These are phyloP conservation scores for Abscondita cerata DNA, from an alignment of 2,888 invertebrate species.

Conservation along the genomic window DNA sequence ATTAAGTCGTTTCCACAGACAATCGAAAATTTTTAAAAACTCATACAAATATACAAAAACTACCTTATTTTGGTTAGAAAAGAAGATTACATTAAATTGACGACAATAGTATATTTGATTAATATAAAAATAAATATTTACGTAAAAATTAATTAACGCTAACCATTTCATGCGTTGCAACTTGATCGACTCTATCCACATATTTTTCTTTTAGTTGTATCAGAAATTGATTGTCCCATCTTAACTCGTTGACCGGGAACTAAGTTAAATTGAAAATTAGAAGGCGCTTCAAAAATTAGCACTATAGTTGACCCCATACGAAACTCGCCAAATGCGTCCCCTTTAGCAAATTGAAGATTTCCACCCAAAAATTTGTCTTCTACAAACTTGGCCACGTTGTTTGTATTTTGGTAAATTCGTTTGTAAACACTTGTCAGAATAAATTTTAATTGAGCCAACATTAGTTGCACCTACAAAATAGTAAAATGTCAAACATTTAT, in stretches of 20 bases:
- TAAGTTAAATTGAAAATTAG: conserved; percentile 77
- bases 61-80: no score
- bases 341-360: conserved; percentile 67
- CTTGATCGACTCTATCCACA: conserved; percentile 45
- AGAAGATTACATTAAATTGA: no score
- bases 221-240: conserved; percentile 67
- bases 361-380: conserved; percentile 50
- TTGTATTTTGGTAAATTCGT: conserved; percentile 68
- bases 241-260: conserved; percentile 69
- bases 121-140: no score
- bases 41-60: no score
- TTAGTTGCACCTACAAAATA: conserved; percentile 80
- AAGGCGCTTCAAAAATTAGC: conserved; percentile 93
- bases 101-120: no score
- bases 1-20: no score
- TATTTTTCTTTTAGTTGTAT: conserved; percentile 42
- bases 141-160: no score
- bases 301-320: conserved; percentile 98
- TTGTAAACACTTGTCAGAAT: conserved; percentile 79
- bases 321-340: conserved; percentile 94
- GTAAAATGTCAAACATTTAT: background rate
- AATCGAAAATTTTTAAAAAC: no score
- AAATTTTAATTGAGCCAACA: conserved; percentile 94
- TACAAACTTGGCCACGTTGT: conserved; percentile 42
- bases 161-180: background rate